Conservation (phyloP, 2,888 invertebrate genomes). For the Coenonympha arcania region DNA sequence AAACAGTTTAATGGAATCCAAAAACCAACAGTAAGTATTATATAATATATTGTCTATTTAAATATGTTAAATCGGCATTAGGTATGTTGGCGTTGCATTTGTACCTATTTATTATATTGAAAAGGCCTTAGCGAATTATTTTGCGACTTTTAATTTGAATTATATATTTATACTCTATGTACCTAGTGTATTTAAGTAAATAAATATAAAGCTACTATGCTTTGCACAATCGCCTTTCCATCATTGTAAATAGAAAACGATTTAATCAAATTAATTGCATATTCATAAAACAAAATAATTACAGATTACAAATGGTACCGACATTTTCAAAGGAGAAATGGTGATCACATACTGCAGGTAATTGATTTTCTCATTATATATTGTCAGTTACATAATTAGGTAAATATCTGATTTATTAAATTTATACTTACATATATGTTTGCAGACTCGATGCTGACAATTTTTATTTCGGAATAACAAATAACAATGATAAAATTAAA, state of each 20-base stretch:
- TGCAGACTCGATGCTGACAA: constrained; percentile 29
- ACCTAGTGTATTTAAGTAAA: too few relatives aligned
- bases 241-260: too few relatives aligned
- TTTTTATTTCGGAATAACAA: constrained; percentile 24
- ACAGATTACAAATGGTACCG: constrained; percentile 18
- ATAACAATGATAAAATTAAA: background rate
- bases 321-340: constrained; percentile 6
- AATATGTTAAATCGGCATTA: too few relatives aligned
- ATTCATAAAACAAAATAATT: background rate
- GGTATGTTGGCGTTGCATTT: constrained; percentile 2
- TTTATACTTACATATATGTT: background rate
- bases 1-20: constrained; percentile 14
- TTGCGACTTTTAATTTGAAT: background rate
- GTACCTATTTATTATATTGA: background rate
- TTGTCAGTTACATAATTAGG: background rate
- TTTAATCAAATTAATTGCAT: too few relatives aligned
- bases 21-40: constrained; percentile 14
- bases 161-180: background rate
- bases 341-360: constrained; percentile 24
- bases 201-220: too few relatives aligned
- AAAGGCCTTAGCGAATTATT: background rate
- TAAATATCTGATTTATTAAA: background rate
- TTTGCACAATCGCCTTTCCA: too few relatives aligned
- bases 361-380: background rate
- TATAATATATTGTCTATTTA: background rate